Evolutionary conservation across 2,113 vertebrate species (phyloP), one percentile per base, ranked within the genome.

Genomic region (Mustela nigripes): DNA sequence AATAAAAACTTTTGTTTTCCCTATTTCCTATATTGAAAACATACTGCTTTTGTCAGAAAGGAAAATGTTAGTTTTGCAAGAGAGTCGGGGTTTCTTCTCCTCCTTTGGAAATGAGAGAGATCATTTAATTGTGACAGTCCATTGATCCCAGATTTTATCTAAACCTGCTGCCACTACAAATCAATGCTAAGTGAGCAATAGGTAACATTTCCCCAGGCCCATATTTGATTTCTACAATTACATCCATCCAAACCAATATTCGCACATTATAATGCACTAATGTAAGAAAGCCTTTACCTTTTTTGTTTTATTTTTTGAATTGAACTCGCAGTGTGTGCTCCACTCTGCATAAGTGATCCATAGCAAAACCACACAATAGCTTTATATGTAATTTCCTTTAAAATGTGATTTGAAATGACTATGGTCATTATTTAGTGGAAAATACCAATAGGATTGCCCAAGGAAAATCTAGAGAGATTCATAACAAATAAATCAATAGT

Each of bases 131-230:
- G 26, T 94, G 84, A 93, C 28, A 93, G 48, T 76, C 56, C 76
- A 95, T 91, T 91, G 93, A 97, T 91, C 85, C 84, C 80, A 94
- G 88, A 96, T 90, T 91, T 94, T 88, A 48, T 42, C 71, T 91
- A 93, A 95, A 89, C 48, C 63, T 82, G 24, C 76, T 86, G 16
- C 69, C 65, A 48, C 26, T 33, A 95, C 4, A 1, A 95, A 92
- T 97, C 91, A 95, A 90, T 97, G 74, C 89, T 95, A 93, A 95
- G 69, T 95, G 88, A 97, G 88, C 88, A 97, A 91, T 58, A 95
- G 71, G n/a, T 88, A 91, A 45, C 78, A 53, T 93, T 97, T 95
- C 45, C 71, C 65, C 80, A 88, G 39, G 18, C 26, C 85, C 80
- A 65, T 95, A 76, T 87, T 96, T 91, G n/a, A 95, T 76, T 92